phyloP scores from a whole-genome alignment of 2,888 invertebrate genomes.

The Euproctis similis region DNA sequence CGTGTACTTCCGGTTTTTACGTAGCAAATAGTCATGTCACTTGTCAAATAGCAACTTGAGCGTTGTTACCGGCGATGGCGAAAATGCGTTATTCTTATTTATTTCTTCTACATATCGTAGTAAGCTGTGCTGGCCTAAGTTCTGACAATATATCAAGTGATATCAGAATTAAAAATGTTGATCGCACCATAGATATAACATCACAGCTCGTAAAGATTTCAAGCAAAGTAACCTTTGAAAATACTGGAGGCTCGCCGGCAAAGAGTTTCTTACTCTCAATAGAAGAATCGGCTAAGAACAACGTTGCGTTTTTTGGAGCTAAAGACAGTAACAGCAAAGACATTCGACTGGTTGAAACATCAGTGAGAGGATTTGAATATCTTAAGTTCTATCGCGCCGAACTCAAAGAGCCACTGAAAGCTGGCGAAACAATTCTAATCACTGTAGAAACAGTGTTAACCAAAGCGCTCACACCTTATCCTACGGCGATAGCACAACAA shows the following conservation, averaged over 20 bases:
- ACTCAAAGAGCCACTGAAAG: conserved; percentile 75
- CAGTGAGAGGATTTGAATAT: conserved; percentile 66
- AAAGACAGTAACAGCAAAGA: conserved; percentile 78
- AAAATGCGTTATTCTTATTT: conserved; percentile 46
- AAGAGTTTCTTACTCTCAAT: conserved; percentile 82
- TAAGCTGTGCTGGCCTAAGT: conserved; percentile 44
- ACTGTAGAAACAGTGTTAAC: conserved; percentile 84
- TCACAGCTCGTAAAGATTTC: conserved; percentile 92
- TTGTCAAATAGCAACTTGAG: conserved; percentile 49
- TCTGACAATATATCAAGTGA: conserved; percentile 72
- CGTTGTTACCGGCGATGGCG: conserved; percentile 62
- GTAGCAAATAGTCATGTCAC: conserved; percentile 19
- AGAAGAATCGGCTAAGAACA: conserved; percentile 77
- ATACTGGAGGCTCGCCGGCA: conserved; percentile 83
- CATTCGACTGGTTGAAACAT: conserved; percentile 67
- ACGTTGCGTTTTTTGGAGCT: conserved; percentile 85
- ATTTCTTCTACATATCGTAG: conserved; percentile 43
- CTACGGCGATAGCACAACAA: conserved; percentile 90
- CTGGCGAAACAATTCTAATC: conserved; percentile 75
- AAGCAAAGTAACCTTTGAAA: conserved; percentile 87
- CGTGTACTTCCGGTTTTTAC: conserved; percentile 64
- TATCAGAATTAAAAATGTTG: conserved; percentile 85
- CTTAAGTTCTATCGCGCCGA: conserved; percentile 74
- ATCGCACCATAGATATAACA: conserved; percentile 89
- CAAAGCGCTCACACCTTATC: conserved; percentile 87